phyloP scores from a whole-genome alignment of 2,888 invertebrate species.

The Drosophila colorata region DNA sequence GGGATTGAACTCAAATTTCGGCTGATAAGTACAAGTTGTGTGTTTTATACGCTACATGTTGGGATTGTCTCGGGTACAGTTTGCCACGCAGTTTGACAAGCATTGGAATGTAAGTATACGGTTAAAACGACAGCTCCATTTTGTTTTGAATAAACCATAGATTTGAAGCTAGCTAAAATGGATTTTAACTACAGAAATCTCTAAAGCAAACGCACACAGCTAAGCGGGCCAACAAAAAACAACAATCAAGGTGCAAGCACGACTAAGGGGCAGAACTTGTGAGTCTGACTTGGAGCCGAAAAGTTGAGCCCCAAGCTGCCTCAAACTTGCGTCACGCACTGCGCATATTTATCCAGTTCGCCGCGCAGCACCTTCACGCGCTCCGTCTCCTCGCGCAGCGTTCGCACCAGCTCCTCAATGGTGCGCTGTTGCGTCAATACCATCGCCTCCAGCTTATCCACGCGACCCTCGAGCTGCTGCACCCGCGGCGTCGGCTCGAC shows the following conservation, averaged over 20 bases:
- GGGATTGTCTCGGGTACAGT: conserved; percentile 66
- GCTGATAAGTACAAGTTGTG: conserved; percentile 57
- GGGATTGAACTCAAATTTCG: conserved; percentile 18
- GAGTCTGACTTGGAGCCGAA: conserved; percentile 2
- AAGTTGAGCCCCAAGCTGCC: conserved; percentile 20
- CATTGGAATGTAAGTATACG: conserved; percentile 61
- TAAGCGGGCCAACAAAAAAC: conserved; percentile 56
- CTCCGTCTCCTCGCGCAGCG: conserved; percentile 88
- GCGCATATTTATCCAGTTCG: conserved; percentile 89
- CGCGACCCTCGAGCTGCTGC: conserved; percentile 81
- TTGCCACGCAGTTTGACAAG: conserved; percentile 58
- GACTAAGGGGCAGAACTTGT: conserved; percentile 43
- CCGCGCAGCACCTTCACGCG: conserved; percentile 88
- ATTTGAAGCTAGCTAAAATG: conserved; percentile 77
- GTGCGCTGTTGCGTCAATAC: conserved; percentile 86
- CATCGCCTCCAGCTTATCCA: conserved; percentile 82
- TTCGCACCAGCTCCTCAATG: conserved; percentile 88
- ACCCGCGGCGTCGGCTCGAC: conserved; percentile 65
- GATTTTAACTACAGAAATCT: conserved; percentile 66
- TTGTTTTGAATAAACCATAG: conserved; percentile 28
- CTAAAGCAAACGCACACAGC: conserved; percentile 48
- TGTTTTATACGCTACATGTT: conserved; percentile 22
- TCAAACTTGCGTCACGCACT: conserved; percentile 90
- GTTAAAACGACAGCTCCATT: conserved; percentile 11
- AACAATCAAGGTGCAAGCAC: conserved; percentile 56